A percentile compares a stretch with the other conserved stretches of the same genome.
Conservation (phyloP, 2,888 invertebrate species). For the Trachelus tabidus region DNA sequence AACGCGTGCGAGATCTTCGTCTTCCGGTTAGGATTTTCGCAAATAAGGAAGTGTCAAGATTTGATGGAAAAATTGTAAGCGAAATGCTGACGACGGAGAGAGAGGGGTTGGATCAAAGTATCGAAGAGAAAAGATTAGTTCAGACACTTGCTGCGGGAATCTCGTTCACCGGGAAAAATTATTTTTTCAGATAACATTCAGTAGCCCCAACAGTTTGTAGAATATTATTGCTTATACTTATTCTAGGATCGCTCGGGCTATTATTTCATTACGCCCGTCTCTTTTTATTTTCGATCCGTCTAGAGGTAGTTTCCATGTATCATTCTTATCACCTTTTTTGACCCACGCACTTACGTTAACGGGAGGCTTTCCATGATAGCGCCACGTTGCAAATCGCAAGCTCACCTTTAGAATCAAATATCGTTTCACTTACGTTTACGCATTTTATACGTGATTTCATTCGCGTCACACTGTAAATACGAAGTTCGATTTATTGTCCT, state of each 20-base stretch:
- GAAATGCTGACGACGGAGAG: neutral
- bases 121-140: slow-evolving; percentile 12
- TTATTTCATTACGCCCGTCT: neutral
- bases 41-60: neutral
- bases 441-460: neutral
- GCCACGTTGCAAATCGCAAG: neutral
- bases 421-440: neutral
- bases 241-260: slow-evolving; percentile 5
- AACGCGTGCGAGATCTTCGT: neutral
- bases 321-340: slow-evolving; percentile 18
- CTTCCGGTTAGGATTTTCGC: neutral
- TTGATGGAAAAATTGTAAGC: neutral
- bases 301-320: slow-evolving; percentile 9
- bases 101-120: slow-evolving; percentile 7
- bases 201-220: slow-evolving; percentile 24
- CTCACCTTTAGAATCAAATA: neutral
- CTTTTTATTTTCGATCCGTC: slow-evolving; percentile 9
- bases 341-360: slow-evolving; percentile 13
- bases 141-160: slow-evolving; percentile 9
- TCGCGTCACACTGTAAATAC: neutral
- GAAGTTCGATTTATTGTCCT: neutral
- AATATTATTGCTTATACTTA: slow-evolving; percentile 19
- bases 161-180: slow-evolving; percentile 27
- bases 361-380: neutral
- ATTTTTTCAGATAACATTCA: slow-evolving; percentile 39